A percentile compares a stretch with the other conserved stretches of the same genome.
These are phyloP conservation scores for Brachionus rubens DNA, from an alignment of 1,140 invertebrate genomes.

Conservation along the genomic window DNA sequence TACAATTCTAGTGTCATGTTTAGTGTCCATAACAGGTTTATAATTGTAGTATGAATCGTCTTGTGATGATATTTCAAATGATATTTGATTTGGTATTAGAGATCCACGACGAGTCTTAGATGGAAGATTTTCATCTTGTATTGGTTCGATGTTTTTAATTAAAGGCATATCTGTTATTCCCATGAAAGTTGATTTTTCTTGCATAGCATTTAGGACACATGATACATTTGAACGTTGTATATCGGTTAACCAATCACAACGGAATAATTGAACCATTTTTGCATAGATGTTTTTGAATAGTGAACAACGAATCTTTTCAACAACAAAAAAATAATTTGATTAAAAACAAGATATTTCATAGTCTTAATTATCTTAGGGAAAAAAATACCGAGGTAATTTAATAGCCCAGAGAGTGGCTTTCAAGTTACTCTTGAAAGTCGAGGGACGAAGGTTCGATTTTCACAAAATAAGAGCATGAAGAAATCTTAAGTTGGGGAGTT, in stretches of 20 bases:
- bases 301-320: not conserved
- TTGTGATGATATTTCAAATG: no score
- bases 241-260: constrained; percentile 28
- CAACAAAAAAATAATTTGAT: not conserved
- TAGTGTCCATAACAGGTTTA: not conserved
- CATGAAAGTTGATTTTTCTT: constrained; percentile 27
- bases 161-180: constrained; percentile 24
- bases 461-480: no score
- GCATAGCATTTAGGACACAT: not conserved
- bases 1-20: constrained; percentile 8
- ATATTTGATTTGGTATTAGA: no score
- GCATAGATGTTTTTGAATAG: constrained; percentile 7
- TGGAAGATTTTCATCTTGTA: not conserved
- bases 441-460: no score
- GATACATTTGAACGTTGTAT: constrained; percentile 15
- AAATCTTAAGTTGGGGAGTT: no score
- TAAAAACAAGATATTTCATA: not conserved
- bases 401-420: no score
- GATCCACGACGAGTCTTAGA: no score
- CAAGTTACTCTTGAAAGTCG: no score
- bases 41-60: not conserved
- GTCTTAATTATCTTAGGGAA: no score
- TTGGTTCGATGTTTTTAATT: not conserved
- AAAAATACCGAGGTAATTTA: no score
- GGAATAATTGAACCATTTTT: constrained; percentile 21